Percentiles rank a stretch among this genome's conserved stretches.
Evolutionary conservation across 2,797 vertebrate genomes (phyloP).

Genomic region (Tenualosa ilisha): DNA sequence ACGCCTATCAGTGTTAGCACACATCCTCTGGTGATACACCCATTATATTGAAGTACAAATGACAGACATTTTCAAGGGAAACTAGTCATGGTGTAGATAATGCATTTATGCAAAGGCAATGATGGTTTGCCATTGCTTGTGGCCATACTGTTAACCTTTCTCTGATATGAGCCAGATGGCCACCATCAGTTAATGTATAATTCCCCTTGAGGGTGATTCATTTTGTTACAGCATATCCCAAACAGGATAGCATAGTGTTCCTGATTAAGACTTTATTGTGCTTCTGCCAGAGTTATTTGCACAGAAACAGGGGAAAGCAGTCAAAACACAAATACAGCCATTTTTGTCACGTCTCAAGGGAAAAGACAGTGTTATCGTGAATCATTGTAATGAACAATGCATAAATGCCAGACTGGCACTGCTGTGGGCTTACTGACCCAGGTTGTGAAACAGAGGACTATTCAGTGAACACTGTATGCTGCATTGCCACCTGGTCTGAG

Average conservation of each 20-base stretch:
- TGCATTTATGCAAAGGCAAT: neutral
- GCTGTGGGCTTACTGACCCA: neutral
- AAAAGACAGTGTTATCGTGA: constrained; percentile 6
- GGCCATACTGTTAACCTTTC: neutral
- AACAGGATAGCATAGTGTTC: neutral
- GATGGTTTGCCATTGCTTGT: neutral
- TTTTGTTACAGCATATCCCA: neutral
- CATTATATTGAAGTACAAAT: neutral
- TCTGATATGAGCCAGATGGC: neutral
- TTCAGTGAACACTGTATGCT: neutral
- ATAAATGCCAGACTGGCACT: neutral
- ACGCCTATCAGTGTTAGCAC: neutral
- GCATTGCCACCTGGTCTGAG: neutral
- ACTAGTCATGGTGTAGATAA: neutral
- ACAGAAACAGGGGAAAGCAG: neutral
- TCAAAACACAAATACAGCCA: neutral
- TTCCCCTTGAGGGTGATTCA: neutral
- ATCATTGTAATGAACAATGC: neutral
- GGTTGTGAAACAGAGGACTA: neutral
- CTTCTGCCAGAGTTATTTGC: neutral
- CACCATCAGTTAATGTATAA: neutral
- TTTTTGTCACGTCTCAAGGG: neutral
- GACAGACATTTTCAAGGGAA: neutral
- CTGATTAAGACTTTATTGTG: neutral
- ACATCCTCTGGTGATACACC: neutral